phyloP scores from a whole-genome alignment of 1,140 invertebrate species.

The Monochamus saltuarius region DNA sequence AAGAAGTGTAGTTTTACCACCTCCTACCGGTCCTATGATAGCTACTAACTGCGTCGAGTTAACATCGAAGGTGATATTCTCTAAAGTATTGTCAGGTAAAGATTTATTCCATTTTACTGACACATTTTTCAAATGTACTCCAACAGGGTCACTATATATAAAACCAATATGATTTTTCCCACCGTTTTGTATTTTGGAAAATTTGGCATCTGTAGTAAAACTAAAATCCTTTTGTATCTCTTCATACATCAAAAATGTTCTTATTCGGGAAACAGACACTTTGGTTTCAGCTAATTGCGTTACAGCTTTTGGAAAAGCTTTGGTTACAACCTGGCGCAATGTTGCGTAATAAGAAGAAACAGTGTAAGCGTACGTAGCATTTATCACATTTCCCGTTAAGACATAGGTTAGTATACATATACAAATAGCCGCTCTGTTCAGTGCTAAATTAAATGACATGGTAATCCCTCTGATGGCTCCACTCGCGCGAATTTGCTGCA shows the following conservation, averaged over 20 bases:
- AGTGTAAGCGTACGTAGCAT: conserved; percentile 73
- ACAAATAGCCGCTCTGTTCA: conserved; percentile 73
- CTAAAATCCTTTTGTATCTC: conserved; percentile 4
- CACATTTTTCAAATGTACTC: conserved; percentile 25
- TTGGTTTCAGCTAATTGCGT: conserved; percentile 61
- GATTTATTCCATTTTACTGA: conserved; percentile 43
- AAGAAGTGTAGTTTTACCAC: conserved; percentile 77
- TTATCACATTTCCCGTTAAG: conserved; percentile 65
- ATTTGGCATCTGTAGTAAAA: too few species aligned
- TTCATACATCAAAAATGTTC: conserved; percentile 56
- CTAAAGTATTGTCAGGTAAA: conserved; percentile 58
- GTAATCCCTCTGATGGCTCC: conserved; percentile 69
- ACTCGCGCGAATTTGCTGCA: conserved; percentile 32
- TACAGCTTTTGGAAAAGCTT: conserved; percentile 63
- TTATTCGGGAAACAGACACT: conserved; percentile 66
- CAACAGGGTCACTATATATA: not conserved
- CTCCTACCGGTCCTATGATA: conserved; percentile 70
- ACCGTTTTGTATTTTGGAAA: too few species aligned
- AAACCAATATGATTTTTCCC: not conserved
- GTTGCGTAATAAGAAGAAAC: conserved; percentile 66
- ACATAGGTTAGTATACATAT: conserved; percentile 74
- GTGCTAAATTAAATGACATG: conserved; percentile 70
- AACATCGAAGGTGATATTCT: conserved; percentile 57
- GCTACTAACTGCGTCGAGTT: conserved; percentile 60
- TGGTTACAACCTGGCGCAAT: too few species aligned